These are phyloP conservation scores for Leptinotarsa undecemlineata DNA, from an alignment of 1,140 invertebrate genomes.

Conservation along the genomic window DNA sequence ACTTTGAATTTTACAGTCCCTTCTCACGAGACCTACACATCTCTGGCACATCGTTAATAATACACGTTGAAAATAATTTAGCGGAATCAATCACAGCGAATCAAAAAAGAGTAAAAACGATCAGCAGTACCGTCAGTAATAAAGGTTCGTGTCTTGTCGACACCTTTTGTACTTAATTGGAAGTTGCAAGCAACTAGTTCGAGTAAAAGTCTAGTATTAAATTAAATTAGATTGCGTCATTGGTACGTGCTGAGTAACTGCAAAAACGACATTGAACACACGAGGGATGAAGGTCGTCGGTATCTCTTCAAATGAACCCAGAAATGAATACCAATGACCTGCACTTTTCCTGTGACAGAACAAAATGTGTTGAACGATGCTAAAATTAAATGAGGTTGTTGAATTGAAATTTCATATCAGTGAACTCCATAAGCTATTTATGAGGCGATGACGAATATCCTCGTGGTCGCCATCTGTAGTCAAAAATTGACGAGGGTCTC, in stretches of 20 bases:
- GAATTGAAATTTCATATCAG: too few relatives aligned
- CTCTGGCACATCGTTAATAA: neutral
- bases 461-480: too few relatives aligned
- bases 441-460: too few relatives aligned
- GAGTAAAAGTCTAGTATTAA: slow-evolving; percentile 3
- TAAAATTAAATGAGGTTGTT: too few relatives aligned
- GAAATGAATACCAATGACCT: too few relatives aligned
- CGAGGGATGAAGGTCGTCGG: neutral
- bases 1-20: too few relatives aligned
- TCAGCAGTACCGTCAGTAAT: neutral
- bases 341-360: too few relatives aligned
- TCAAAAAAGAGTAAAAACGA: neutral
- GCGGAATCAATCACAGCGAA: neutral
- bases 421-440: too few relatives aligned
- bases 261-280: neutral
- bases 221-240: slow-evolving; percentile 8
- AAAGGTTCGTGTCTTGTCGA: neutral
- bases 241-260: neutral
- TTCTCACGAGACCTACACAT: neutral
- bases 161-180: slow-evolving; percentile 5
- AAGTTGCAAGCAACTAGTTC: neutral
- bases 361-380: too few relatives aligned
- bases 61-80: slow-evolving; percentile 3
- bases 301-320: neutral
- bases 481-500: too few relatives aligned